Evolutionary conservation across 2,888 invertebrate genomes (phyloP), one percentile per base, ranked within the genome.

Genomic region (Monochamus alternatus): DNA sequence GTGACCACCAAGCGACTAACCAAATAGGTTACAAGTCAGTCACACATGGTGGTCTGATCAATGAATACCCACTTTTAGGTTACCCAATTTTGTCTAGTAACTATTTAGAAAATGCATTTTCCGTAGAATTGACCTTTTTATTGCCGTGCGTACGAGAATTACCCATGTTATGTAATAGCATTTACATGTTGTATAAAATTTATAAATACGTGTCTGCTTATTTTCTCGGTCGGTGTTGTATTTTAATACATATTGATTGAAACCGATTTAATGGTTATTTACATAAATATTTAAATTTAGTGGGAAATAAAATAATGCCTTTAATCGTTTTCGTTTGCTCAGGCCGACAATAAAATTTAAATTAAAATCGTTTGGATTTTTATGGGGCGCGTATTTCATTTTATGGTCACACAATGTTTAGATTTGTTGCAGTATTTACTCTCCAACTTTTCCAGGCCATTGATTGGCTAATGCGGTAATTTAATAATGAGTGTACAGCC

Each of bases 291-390:
- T 78, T 76, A 73, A 76, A 75, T 78, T 75, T 72, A 73, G 76
- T 73, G 78, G 74, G 68, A 73, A 44, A 74, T 74, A 74, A 78
- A 75, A 76, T 73, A 74, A 78, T 78, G 75, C 76, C 78, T 74
- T 76, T 78, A 76, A 78, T 78, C 73, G 76, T 51, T 60, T 74
- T 74, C 76, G 76, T 79, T 74, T 73, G 66, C 65, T 64, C 66
- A 65, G 65, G 31, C 74, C 75, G 74, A 66, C 68, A 72, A 75
- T 78, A 76, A 79, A 79, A 79, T 77, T 77, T 79, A 74, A 79
- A 79, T 77, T 75, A 77, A 77, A 77, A 77, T 77, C 77, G 74
- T 77, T 73, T 74, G 73, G 73, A 63, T 79, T 79, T 79, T 77
- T 77, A 79, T 77, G 58, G 64, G 60, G 66, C 59, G 63, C 74